Evolutionary conservation across 2,888 invertebrate genomes (phyloP), one percentile per base, ranked within the genome.

Genomic region (Sinelater perroti): DNA sequence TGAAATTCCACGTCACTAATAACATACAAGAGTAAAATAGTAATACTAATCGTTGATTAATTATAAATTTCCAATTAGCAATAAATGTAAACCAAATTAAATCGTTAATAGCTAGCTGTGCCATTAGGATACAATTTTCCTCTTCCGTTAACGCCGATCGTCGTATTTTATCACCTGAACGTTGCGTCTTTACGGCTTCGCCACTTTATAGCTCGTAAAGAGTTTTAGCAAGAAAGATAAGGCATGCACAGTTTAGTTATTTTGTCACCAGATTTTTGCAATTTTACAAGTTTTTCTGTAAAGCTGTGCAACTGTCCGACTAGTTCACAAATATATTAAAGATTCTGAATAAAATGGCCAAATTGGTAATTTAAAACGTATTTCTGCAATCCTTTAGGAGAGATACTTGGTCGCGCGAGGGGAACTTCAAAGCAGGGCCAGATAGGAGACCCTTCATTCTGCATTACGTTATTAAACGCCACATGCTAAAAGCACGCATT

Each of bases 191-290:
- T 52, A 33, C 44, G 31, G 42, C 30, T 51, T 42, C 14, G 16
- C 40, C 31, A 31, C 33, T 55, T 55, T 55, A 55, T 55, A 31
- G 55, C 55, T 42, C 42, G 20, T 55, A 55, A 55, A 55, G 30
- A 42, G 55, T 17, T 49, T 47, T 13, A 49, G 40, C 24, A 26
- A 49, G 33, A 30, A 17, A 33, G 52, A 52, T 52, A 52, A 44
- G 42, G 52, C 52, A 52, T 14, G 52, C 31, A n/a, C 21, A 21
- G 40, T 13, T 40, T 24, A 4, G 24, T 13, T 40, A 24, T 20
- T 16, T 35, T 13, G 40, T 38, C 16, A 26, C 40, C 3, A 20
- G 13, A 20, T 33, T 11, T 28, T n/a, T 38, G 16, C 28, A 50
- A 4, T 50, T 50, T 44, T n/a, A 18, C 18, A 30, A 50, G 30